Percentiles rank a stretch among this genome's conserved stretches.
These are phyloP conservation scores for Doryteuthis pealeii DNA, from an alignment of 1,140 invertebrate species.

Conservation along the genomic window DNA sequence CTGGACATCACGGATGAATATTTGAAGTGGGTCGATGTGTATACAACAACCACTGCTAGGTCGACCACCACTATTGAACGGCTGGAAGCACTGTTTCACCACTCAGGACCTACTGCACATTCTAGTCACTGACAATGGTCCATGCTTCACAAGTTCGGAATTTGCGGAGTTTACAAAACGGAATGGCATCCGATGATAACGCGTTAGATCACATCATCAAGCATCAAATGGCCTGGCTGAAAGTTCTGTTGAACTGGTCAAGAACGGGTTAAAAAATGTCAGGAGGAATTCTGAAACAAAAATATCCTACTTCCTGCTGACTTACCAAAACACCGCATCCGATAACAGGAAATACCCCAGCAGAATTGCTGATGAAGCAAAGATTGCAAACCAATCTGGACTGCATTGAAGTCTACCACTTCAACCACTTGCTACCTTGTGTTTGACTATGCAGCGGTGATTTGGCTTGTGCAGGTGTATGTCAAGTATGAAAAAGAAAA, in stretches of 20 bases:
- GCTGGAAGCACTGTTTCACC: conserved; percentile 35
- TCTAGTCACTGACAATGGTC: background rate
- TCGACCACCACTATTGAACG: conserved; percentile 27
- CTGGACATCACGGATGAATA: conserved; percentile 60
- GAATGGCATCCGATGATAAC: no score
- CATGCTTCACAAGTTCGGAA: no score
- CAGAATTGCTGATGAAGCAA: conserved; percentile 21
- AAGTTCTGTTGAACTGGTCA: conserved; percentile 9
- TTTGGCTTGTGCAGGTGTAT: no score
- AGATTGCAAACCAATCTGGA: conserved; percentile 7
- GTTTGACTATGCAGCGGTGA: no score
- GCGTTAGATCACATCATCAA: no score
- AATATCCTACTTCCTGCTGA: conserved; percentile 17
- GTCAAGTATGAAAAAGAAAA: no score
- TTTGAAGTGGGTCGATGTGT: conserved; percentile 63
- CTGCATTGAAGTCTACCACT: background rate
- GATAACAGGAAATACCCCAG: conserved; percentile 21
- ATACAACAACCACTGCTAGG: conserved; percentile 25
- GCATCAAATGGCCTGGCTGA: no score
- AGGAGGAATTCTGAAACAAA: conserved; percentile 21
- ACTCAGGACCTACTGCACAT: conserved; percentile 30
- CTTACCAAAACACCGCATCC: conserved; percentile 24
- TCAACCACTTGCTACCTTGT: no score
- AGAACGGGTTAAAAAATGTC: conserved; percentile 36
- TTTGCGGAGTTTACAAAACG: no score